Percentiles rank a stretch among this genome's conserved stretches.
These are phyloP conservation scores for Colius striatus DNA, from an alignment of 2,113 vertebrate genomes.

Conservation along the genomic window DNA sequence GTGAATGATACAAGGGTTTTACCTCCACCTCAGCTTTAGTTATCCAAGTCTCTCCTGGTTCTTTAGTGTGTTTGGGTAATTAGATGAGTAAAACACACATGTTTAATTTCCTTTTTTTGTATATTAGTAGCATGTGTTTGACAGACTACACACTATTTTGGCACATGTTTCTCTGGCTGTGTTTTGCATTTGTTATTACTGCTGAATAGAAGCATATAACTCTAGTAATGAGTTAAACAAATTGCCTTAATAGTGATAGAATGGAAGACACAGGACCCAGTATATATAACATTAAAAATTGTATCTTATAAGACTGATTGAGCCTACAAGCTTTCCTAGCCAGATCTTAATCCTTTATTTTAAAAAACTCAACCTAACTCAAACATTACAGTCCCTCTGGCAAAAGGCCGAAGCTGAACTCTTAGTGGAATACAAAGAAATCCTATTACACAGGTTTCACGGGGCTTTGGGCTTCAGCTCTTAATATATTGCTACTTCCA, in stretches of 20 bases:
- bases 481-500: not conserved
- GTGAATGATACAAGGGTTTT: not conserved
- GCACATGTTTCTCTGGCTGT: not conserved
- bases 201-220: not conserved
- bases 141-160: not conserved
- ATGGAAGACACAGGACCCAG: not conserved
- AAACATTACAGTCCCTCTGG: conserved; percentile 4
- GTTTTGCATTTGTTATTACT: not conserved
- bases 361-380: not conserved
- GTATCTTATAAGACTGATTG: not conserved
- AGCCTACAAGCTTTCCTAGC: not conserved
- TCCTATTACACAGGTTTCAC: conserved; percentile 37
- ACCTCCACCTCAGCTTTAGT: not conserved
- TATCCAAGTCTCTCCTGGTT: not conserved
- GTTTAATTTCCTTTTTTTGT: too few relatives aligned
- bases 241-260: not conserved
- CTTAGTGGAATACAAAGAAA: conserved; percentile 11
- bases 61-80: not conserved
- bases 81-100: not conserved
- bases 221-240: not conserved
- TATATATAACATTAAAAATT: not conserved
- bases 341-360: not conserved
- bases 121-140: not conserved
- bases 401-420: conserved; percentile 29
- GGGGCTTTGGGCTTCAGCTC: not conserved